Conservation (phyloP, 2,888 invertebrate species). For the Megalurothrips usitatus region DNA sequence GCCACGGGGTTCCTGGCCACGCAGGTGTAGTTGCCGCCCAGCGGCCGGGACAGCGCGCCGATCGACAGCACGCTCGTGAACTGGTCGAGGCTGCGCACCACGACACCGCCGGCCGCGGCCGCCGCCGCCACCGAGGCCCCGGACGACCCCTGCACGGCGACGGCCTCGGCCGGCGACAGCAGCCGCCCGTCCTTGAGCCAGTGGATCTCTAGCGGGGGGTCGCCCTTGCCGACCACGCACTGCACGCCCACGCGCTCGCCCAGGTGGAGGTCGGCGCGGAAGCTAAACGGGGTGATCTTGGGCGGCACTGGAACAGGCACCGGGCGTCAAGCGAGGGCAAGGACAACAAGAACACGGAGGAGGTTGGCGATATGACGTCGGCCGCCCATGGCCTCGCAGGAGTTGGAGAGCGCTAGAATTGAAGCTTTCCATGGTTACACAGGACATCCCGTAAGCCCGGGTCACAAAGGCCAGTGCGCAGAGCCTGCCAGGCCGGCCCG, state of each 20-base stretch:
- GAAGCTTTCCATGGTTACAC: too few species aligned
- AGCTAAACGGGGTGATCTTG: slow-evolving; percentile 51
- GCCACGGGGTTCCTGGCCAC: slow-evolving; percentile 49
- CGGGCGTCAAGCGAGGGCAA: background rate
- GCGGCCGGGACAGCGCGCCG: slow-evolving; percentile 39
- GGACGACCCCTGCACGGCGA: slow-evolving; percentile 45
- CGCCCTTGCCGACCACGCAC: slow-evolving; percentile 52
- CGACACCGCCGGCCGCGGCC: slow-evolving; percentile 44
- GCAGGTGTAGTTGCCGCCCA: slow-evolving; percentile 52
- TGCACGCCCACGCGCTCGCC: slow-evolving; percentile 50
- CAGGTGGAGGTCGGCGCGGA: slow-evolving; percentile 48
- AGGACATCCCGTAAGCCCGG: too few species aligned
- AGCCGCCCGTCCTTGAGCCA: slow-evolving; percentile 55
- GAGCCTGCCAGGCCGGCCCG: background rate
- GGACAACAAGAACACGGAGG: too few species aligned
- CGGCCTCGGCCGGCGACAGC: slow-evolving; percentile 46
- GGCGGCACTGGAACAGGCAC: slow-evolving; percentile 49
- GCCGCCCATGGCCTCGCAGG: too few species aligned
- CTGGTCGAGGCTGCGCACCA: slow-evolving; percentile 41
- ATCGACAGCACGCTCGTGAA: slow-evolving; percentile 22
- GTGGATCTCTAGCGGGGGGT: slow-evolving; percentile 52
- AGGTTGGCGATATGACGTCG: too few species aligned
- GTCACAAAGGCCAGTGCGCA: too few species aligned
- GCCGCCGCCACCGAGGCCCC: slow-evolving; percentile 47
- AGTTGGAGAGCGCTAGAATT: too few species aligned